Percentiles rank a stretch among this genome's conserved stretches.
Evolutionary conservation across 2,797 vertebrate genomes (phyloP).

Genomic region (Chlorospingus flavigularis): DNA sequence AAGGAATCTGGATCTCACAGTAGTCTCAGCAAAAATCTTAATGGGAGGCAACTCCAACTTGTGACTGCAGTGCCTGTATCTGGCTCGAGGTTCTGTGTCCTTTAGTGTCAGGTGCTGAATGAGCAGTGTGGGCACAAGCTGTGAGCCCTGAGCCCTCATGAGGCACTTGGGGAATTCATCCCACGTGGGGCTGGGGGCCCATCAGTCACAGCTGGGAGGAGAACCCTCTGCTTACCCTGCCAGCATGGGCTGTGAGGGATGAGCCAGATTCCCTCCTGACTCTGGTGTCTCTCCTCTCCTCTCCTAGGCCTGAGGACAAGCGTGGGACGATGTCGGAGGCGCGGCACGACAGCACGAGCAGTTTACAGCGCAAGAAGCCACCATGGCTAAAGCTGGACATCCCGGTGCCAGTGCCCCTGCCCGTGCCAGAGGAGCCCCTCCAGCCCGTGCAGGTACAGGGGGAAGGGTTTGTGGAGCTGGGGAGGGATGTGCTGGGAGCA

Average conservation of each 20-base stretch:
- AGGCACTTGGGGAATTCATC: not conserved
- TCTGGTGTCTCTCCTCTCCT: conserved; percentile 10
- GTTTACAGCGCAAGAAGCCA: conserved; percentile 96
- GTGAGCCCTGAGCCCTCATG: not conserved
- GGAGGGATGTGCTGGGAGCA: not conserved
- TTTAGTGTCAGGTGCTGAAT: not conserved
- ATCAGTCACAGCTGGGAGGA: not conserved
- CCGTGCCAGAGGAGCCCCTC: conserved; percentile 83
- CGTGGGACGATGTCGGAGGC: conserved; percentile 87
- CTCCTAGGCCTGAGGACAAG: conserved; percentile 77
- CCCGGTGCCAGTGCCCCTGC: conserved; percentile 63
- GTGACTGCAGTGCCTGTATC: not conserved
- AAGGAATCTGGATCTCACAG: not conserved
- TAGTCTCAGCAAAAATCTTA: conserved; percentile 15
- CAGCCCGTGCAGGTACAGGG: conserved; percentile 83
- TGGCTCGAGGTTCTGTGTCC: not conserved
- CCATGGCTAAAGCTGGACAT: conserved; percentile 96
- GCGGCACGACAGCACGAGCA: conserved; percentile 90
- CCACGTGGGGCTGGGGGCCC: fast-evolving
- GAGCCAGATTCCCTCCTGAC: not conserved
- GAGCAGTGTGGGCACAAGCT: fast-evolving
- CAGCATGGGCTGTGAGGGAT: fast-evolving
- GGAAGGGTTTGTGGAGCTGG: not conserved
- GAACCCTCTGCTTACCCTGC: not conserved
- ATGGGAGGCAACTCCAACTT: not conserved